Evolutionary conservation across 2,888 invertebrate species (phyloP).

Genomic region (Agrochola lota): DNA sequence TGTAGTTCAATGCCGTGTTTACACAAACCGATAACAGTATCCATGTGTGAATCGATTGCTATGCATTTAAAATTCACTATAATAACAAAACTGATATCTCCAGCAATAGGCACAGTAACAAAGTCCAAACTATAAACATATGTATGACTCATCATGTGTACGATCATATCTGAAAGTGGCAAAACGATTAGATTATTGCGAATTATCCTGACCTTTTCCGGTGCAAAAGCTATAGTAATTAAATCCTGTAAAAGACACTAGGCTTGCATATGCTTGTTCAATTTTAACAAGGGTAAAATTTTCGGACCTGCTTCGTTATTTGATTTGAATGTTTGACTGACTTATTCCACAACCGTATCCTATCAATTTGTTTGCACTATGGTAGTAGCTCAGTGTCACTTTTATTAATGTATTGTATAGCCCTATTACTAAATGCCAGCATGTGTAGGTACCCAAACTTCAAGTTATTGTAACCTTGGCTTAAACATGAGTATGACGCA

Average conservation of each 20-base stretch:
- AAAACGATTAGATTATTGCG: constrained; percentile 42
- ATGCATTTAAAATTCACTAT: constrained; percentile 28
- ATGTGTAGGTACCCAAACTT: constrained; percentile 30
- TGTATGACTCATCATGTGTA: constrained; percentile 32
- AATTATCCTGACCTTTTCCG: constrained; percentile 11
- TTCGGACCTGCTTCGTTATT: background rate
- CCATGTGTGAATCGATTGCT: constrained; percentile 15
- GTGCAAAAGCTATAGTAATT: background rate
- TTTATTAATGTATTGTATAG: background rate
- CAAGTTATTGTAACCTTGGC: constrained; percentile 42
- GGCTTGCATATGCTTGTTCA: background rate
- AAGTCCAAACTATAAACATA: constrained; percentile 46
- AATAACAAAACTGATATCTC: constrained; percentile 35
- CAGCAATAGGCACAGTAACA: constrained; percentile 22
- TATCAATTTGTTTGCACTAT: background rate
- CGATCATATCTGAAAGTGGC: constrained; percentile 39
- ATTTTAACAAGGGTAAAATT: constrained; percentile 3
- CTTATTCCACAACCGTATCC: background rate
- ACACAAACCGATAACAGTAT: constrained; percentile 40
- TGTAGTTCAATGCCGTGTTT: constrained; percentile 44
- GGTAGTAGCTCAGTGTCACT: background rate
- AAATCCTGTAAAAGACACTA: constrained; percentile 11
- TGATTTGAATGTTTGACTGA: background rate
- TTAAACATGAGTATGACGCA: constrained; percentile 28
- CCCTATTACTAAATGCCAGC: constrained; percentile 4